phyloP scores from a whole-genome alignment of 1,140 invertebrate genomes.

The Drosophila sp. region DNA sequence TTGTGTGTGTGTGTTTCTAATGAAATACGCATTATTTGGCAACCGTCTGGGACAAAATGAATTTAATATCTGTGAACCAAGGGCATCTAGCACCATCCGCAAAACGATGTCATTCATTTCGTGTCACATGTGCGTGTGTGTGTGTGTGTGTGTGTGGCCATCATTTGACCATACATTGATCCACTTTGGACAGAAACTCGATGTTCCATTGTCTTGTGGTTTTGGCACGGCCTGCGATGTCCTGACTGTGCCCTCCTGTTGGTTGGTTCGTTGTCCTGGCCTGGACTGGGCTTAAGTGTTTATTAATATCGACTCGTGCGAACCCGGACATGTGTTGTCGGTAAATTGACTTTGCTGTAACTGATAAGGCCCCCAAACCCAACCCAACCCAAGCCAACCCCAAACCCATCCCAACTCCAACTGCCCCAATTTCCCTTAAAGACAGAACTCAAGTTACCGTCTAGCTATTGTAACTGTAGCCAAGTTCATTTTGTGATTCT shows the following conservation, averaged over 20 bases:
- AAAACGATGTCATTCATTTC: slow-evolving; percentile 65
- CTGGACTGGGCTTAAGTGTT: slow-evolving; percentile 50
- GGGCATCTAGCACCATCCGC: slow-evolving; percentile 39
- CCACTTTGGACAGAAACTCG: slow-evolving; percentile 22
- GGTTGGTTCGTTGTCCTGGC: neutral
- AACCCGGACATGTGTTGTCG: slow-evolving; percentile 62
- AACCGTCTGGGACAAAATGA: slow-evolving; percentile 35
- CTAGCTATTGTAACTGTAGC: slow-evolving; percentile 44
- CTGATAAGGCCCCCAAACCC: slow-evolving; percentile 39
- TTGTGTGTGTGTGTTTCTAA: slow-evolving; percentile 37
- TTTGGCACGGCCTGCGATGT: neutral
- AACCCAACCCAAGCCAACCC: neutral
- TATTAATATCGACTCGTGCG: slow-evolving; percentile 67
- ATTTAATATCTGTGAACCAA: slow-evolving; percentile 53
- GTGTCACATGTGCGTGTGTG: slow-evolving; percentile 36
- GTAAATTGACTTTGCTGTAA: slow-evolving; percentile 62
- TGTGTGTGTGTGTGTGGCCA: slow-evolving; percentile 1
- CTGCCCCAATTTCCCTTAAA: neutral
- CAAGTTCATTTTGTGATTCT: slow-evolving; percentile 40
- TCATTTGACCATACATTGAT: slow-evolving; percentile 32
- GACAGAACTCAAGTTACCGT: slow-evolving; percentile 5
- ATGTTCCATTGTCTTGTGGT: slow-evolving; percentile 41
- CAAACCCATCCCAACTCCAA: neutral
- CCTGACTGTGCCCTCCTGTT: neutral
- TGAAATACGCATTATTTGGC: slow-evolving; percentile 66